These are phyloP conservation scores for Rhogogaster chlorosoma DNA, from an alignment of 2,888 invertebrate species.

Conservation along the genomic window DNA sequence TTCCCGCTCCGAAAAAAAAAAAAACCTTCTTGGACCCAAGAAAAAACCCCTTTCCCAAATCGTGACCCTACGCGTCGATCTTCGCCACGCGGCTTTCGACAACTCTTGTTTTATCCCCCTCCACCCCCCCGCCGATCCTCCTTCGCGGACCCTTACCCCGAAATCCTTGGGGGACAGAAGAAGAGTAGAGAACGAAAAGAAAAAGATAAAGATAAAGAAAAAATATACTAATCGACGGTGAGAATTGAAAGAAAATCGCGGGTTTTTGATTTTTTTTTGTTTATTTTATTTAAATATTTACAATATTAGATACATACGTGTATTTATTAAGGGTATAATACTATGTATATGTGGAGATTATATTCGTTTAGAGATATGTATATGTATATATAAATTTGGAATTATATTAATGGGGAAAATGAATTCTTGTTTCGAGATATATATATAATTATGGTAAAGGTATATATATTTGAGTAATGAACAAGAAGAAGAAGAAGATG, in stretches of 20 bases:
- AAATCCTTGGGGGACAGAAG: neutral
- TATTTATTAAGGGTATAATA: too few species aligned
- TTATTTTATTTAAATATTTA: neutral
- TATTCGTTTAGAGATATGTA: too few species aligned
- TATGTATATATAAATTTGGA: too few species aligned
- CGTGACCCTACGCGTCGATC: conserved; percentile 33
- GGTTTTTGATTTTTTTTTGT: neutral
- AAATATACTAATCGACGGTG: neutral
- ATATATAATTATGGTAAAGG: too few species aligned
- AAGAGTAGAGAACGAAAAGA: neutral
- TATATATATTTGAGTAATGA: too few species aligned
- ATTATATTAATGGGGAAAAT: too few species aligned
- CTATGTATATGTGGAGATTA: neutral
- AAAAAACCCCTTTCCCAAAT: neutral
- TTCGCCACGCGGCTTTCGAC: neutral
- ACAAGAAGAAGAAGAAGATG: too few species aligned
- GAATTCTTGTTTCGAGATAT: too few species aligned
- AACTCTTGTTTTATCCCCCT: neutral
- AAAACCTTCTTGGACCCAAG: neutral
- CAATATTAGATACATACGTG: too few species aligned
- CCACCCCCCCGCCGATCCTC: neutral
- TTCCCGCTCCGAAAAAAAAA: neutral
- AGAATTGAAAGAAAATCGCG: neutral
- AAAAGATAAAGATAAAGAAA: neutral
- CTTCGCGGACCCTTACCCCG: neutral